Percentiles rank a stretch among this genome's conserved stretches.
Evolutionary conservation across 2,797 vertebrate species (phyloP).

Genomic region (Anguilla obscura): DNA sequence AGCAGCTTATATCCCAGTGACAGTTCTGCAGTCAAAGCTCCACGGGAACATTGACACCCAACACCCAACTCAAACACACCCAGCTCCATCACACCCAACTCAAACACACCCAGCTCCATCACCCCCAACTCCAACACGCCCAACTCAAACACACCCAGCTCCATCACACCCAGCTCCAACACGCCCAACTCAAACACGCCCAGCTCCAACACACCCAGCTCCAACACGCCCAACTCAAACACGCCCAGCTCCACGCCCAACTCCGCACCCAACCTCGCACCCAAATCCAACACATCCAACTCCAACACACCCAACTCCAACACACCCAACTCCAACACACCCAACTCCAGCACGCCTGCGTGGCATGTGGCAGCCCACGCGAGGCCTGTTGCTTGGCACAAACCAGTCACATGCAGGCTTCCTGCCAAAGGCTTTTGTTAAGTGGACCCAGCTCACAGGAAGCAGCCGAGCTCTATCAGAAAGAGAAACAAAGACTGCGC

Average conservation of each 20-base stretch:
- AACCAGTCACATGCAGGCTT: background rate
- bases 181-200: no score
- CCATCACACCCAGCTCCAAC: no score
- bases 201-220: no score
- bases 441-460: background rate
- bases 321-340: background rate
- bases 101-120: no score
- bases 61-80: no score
- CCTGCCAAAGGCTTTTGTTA: background rate
- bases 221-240: no score
- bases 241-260: no score
- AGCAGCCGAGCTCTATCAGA: background rate
- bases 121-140: no score
- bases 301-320: background rate
- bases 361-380: background rate
- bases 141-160: no score
- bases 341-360: background rate
- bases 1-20: slow-evolving; percentile 37
- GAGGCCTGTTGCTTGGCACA: background rate
- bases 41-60: no score
- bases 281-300: no score
- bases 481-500: background rate
- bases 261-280: background rate
- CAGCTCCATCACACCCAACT: no score
- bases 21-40: background rate